A percentile compares a stretch with the other conserved stretches of the same genome.
phyloP scores from a whole-genome alignment of 2,797 vertebrate species.

The Microcaecilia unicolor region DNA sequence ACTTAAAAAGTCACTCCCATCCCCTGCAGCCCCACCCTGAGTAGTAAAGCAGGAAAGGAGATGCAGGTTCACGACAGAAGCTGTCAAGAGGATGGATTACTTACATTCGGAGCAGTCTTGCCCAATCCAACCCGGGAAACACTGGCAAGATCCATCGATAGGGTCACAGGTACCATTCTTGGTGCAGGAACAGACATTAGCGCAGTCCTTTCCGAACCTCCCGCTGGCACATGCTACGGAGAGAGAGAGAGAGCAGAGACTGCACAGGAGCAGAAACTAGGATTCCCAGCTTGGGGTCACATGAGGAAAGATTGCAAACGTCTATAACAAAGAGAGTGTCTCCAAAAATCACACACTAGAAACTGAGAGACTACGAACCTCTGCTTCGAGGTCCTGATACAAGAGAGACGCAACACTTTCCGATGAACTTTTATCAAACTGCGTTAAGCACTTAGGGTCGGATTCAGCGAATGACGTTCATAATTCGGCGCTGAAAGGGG shows the following conservation, averaged over 20 bases:
- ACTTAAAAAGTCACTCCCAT: too few species aligned
- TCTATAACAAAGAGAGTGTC: too few species aligned
- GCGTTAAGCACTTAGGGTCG: too few species aligned
- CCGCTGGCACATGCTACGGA: conserved; percentile 80
- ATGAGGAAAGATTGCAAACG: too few species aligned
- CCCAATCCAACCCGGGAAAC: conserved; percentile 91
- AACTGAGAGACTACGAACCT: not conserved
- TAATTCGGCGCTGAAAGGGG: too few species aligned
- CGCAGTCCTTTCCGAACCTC: conserved; percentile 76
- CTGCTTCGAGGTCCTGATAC: not conserved
- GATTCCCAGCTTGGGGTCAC: not conserved
- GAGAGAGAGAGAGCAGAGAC: conserved; percentile 17
- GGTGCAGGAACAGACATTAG: conserved; percentile 78
- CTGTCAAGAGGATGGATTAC: too few species aligned
- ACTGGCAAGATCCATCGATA: conserved; percentile 91
- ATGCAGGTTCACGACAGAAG: too few species aligned
- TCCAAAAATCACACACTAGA: not conserved
- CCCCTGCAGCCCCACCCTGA: too few species aligned
- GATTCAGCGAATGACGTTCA: too few species aligned
- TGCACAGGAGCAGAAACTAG: not conserved
- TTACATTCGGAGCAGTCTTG: conserved; percentile 90
- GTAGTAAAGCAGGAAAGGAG: too few species aligned
- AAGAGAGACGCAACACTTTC: too few species aligned
- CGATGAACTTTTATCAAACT: too few species aligned
- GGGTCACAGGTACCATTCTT: conserved; percentile 96